Conservation (phyloP, 2,797 vertebrate species). For the Sebastes paucispinis region DNA sequence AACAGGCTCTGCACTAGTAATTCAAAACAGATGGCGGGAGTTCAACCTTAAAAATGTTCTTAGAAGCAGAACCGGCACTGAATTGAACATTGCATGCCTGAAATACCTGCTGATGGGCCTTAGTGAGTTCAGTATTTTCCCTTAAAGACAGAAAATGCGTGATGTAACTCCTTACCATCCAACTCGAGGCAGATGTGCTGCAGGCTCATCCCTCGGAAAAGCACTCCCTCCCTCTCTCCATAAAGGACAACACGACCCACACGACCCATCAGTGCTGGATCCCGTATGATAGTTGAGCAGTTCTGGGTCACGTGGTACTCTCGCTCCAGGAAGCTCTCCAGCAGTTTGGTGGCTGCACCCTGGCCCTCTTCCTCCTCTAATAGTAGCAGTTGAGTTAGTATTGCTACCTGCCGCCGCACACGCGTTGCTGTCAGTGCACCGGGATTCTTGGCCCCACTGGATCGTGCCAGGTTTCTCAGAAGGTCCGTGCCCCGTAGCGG, state of each 20-base stretch:
- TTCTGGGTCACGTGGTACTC: constrained; percentile 85
- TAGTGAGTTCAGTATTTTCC: neutral
- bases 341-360: constrained; percentile 58
- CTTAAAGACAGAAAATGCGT: neutral
- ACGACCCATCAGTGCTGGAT: constrained; percentile 81
- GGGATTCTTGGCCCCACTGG: constrained; percentile 82
- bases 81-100: neutral
- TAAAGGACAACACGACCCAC: constrained; percentile 84
- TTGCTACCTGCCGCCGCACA: constrained; percentile 81
- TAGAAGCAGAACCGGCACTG: neutral
- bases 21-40: neutral
- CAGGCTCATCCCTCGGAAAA: constrained; percentile 85
- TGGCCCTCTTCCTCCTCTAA: constrained; percentile 79
- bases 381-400: constrained; percentile 83
- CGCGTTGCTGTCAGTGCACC: constrained; percentile 75
- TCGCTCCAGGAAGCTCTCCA: constrained; percentile 82
- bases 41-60: neutral
- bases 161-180: constrained; percentile 72
- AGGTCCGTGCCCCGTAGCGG: constrained; percentile 84
- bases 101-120: constrained; percentile 3
- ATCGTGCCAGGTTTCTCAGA: constrained; percentile 81
- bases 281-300: constrained; percentile 78
- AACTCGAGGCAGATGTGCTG: constrained; percentile 87
- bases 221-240: constrained; percentile 82
- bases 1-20: no score